Evolutionary conservation across 2,113 vertebrate species (phyloP).

Genomic region (Lipotes vexillifer): DNA sequence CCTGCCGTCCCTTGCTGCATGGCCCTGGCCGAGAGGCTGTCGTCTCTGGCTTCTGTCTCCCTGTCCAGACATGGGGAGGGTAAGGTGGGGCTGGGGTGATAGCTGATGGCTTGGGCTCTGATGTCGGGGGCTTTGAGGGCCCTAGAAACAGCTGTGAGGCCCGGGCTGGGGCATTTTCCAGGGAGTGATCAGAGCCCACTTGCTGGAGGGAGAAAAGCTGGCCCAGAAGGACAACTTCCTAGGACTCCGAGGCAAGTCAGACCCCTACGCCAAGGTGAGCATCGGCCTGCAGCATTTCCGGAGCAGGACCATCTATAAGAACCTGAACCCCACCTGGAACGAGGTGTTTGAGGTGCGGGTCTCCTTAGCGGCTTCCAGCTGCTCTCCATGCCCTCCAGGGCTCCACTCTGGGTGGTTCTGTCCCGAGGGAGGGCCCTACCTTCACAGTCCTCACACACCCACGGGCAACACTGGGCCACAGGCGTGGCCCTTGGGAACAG

Average conservation of each 20-base stretch:
- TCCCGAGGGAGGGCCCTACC: neutral
- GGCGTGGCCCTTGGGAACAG: too few species aligned
- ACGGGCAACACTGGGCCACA: neutral
- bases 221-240: slow-evolving; percentile 91
- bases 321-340: slow-evolving; percentile 90
- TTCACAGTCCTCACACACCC: neutral
- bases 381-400: neutral
- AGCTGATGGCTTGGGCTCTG: neutral
- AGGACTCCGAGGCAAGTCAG: slow-evolving; percentile 94
- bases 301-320: slow-evolving; percentile 90
- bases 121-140: neutral
- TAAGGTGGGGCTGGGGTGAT: neutral
- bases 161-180: slow-evolving; percentile 64
- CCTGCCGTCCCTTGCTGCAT: neutral
- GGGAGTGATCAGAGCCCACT: slow-evolving; percentile 92
- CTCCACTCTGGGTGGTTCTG: neutral
- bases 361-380: neutral
- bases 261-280: slow-evolving; percentile 89
- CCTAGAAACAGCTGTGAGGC: neutral
- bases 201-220: slow-evolving; percentile 90
- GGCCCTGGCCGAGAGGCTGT: neutral
- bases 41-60: neutral
- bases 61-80: neutral
- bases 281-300: slow-evolving; percentile 84
- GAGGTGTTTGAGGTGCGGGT: slow-evolving; percentile 91